phyloP scores from a whole-genome alignment of 1,140 invertebrate genomes.

The Liolophura sinensis region DNA sequence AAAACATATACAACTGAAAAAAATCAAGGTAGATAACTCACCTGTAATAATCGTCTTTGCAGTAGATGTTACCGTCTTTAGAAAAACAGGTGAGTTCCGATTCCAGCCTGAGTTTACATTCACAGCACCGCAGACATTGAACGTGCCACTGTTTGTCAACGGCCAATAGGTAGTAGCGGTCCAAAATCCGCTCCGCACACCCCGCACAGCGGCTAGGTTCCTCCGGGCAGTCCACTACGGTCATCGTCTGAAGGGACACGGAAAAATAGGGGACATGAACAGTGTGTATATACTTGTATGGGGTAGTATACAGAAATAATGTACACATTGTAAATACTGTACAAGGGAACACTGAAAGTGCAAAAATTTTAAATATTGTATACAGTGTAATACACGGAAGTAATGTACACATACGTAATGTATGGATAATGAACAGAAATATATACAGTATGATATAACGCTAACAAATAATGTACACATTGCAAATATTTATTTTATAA shows the following conservation, averaged over 20 bases:
- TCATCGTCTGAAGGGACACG: conserved; percentile 5
- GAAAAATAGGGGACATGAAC: not conserved
- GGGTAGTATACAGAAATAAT: too few relatives aligned
- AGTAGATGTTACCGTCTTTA: conserved; percentile 92
- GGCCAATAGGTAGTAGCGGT: conserved; percentile 82
- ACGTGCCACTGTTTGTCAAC: conserved; percentile 90
- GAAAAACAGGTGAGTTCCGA: conserved; percentile 92
- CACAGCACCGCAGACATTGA: conserved; percentile 81
- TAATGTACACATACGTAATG: too few relatives aligned
- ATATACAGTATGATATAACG: too few relatives aligned
- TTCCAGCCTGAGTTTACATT: conserved; percentile 83
- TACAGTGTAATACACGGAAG: too few relatives aligned
- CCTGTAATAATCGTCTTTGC: conserved; percentile 97
- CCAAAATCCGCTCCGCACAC: conserved; percentile 80
- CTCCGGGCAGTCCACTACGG: conserved; percentile 18
- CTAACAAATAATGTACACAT: too few relatives aligned
- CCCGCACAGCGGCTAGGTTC: conserved; percentile 72
- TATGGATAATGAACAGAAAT: too few relatives aligned
- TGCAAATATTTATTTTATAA: too few relatives aligned
- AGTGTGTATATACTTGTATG: too few relatives aligned
- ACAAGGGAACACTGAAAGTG: too few relatives aligned
- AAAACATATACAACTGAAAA: too few relatives aligned
- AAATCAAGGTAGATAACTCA: conserved; percentile 61
- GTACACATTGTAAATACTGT: too few relatives aligned
- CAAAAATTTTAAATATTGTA: too few relatives aligned